Conservation (phyloP, 2,113 vertebrate species). For the Psittacula cyanocephala region DNA sequence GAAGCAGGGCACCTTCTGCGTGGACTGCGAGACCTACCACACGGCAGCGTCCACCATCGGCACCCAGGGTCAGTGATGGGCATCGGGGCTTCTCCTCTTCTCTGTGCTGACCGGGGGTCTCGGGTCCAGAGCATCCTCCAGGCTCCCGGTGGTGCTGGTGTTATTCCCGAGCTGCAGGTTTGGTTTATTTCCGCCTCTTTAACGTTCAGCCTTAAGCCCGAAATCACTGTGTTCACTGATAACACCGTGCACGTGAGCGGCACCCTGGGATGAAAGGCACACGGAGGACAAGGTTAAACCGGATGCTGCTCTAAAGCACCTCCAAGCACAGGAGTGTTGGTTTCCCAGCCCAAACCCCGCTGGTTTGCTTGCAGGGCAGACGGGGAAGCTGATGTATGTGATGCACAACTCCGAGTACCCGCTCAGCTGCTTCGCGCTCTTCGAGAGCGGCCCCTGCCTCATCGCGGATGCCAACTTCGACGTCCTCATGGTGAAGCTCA, state of each 20-base stretch:
- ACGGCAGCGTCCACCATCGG: slow-evolving; percentile 84
- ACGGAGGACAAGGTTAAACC: neutral
- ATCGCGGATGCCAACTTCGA: slow-evolving; percentile 94
- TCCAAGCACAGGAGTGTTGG: neutral
- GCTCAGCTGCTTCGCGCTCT: slow-evolving; percentile 92
- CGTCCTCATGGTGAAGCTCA: slow-evolving; percentile 94
- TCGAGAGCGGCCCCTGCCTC: slow-evolving; percentile 92
- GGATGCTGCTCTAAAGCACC: neutral
- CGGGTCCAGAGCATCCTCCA: fast-evolving
- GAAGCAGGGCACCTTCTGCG: slow-evolving; percentile 93
- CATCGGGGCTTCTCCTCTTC: neutral
- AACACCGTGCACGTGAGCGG: fast-evolving
- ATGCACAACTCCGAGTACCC: slow-evolving; percentile 98
- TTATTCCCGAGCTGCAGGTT: neutral
- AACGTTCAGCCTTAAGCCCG: neutral
- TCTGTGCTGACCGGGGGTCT: neutral
- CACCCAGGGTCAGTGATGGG: slow-evolving; percentile 59
- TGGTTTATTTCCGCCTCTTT: neutral
- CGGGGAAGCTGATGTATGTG: slow-evolving; percentile 92
- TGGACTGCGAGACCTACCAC: slow-evolving; percentile 97
- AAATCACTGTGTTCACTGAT: neutral
- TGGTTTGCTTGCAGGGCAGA: slow-evolving; percentile 80
- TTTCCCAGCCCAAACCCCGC: neutral
- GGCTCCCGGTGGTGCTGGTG: fast-evolving
- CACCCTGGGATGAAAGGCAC: neutral